These are phyloP conservation scores for Styela clava DNA, from an alignment of 23 tunicate species.

Conservation along the genomic window DNA sequence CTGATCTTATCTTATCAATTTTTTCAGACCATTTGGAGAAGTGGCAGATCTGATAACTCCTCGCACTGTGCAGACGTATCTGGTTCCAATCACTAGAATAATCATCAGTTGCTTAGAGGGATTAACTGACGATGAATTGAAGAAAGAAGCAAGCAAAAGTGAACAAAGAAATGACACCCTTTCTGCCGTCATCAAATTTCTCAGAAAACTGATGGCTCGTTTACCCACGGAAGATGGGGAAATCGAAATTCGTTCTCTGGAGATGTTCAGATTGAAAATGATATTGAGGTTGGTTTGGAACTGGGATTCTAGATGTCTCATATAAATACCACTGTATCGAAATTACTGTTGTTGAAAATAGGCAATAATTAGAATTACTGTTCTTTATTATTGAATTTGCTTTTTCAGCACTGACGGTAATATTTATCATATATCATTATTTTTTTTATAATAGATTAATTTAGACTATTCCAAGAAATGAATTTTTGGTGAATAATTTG, in stretches of 20 bases:
- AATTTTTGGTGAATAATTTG: too few relatives aligned
- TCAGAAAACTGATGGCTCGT: conserved; percentile 13
- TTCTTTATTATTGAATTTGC: not conserved
- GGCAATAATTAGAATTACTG: too few relatives aligned
- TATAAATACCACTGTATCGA: too few relatives aligned
- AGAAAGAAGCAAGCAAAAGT: conserved; percentile 20
- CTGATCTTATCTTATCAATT: too few relatives aligned
- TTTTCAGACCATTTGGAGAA: conserved; percentile 27
- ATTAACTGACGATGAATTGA: conserved; percentile 21
- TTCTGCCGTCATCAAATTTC: conserved; percentile 18
- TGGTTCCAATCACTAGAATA: conserved; percentile 13
- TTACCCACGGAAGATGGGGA: conserved; percentile 25
- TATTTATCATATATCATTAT: too few relatives aligned
- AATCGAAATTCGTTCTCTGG: conserved; percentile 13
- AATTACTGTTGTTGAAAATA: not conserved
- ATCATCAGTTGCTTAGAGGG: not conserved
- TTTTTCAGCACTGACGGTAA: too few relatives aligned
- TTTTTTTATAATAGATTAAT: too few relatives aligned
- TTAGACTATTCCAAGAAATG: too few relatives aligned
- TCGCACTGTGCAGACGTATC: not conserved
- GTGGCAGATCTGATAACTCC: conserved; percentile 27
- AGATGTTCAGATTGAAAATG: conserved; percentile 29
- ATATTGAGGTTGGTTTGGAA: conserved; percentile 20
- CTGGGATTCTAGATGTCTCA: too few relatives aligned
- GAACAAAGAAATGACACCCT: conserved; percentile 29